Conservation (phyloP, 2,113 vertebrate genomes). For the Macaca nemestrina region DNA sequence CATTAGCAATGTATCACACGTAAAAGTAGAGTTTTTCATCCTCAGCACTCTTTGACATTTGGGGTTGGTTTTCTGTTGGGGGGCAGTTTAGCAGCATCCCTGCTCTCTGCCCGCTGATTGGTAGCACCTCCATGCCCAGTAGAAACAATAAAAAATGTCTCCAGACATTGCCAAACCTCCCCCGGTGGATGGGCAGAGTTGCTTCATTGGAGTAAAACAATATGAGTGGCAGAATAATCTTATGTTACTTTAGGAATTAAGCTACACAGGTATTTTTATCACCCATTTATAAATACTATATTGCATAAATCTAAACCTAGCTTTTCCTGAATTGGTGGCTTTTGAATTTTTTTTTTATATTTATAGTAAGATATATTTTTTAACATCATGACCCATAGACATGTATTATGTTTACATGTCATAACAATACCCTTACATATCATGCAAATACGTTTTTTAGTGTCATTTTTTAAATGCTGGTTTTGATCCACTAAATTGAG, state of each 20-base stretch:
- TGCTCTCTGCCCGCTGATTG: neutral
- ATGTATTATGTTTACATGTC: neutral
- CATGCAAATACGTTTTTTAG: neutral
- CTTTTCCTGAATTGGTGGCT: neutral
- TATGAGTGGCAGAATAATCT: neutral
- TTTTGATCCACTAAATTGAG: neutral
- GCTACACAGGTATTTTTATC: neutral
- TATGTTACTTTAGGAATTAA: neutral
- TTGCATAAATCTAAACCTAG: neutral
- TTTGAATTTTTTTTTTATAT: neutral
- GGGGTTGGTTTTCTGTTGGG: neutral
- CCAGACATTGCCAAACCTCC: neutral
- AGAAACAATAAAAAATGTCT: neutral
- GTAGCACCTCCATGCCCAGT: neutral
- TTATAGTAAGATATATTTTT: neutral
- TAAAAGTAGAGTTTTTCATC: neutral
- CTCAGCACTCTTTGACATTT: rapidly evolving
- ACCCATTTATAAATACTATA: neutral
- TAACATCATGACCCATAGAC: neutral
- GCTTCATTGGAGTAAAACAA: neutral
- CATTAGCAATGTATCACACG: neutral
- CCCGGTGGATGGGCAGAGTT: neutral
- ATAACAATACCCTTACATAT: neutral
- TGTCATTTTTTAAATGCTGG: neutral
- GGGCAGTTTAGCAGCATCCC: neutral